Evolutionary conservation across 2,888 invertebrate species (phyloP).

Genomic region (Volucella zonaria): DNA sequence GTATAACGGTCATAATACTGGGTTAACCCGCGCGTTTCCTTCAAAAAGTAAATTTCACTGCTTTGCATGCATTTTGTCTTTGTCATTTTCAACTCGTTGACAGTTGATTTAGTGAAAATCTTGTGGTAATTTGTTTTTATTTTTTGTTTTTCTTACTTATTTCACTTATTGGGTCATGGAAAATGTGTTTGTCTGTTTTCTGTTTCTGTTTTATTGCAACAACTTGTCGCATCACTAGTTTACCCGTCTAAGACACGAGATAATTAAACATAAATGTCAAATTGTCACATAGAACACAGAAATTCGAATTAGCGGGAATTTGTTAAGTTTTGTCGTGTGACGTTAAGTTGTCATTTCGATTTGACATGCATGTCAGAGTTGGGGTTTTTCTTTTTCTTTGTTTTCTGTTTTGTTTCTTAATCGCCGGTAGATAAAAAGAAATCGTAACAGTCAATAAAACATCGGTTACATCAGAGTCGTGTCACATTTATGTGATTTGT

Average conservation of each 20-base stretch:
- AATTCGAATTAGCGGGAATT: constrained; percentile 14
- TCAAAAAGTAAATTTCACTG: background rate
- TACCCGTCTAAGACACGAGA: background rate
- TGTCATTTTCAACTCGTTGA: constrained; percentile 28
- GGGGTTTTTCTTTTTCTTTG: background rate
- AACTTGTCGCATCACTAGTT: constrained; percentile 10
- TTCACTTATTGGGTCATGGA: constrained; percentile 38
- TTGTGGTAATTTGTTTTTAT: constrained; percentile 15
- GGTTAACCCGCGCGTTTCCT: background rate
- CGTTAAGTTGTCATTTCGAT: constrained; percentile 26
- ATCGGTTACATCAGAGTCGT: constrained; percentile 47
- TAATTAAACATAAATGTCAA: constrained; percentile 10
- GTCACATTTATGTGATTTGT: constrained; percentile 40
- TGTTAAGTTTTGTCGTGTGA: constrained; percentile 20
- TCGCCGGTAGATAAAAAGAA: constrained; percentile 46
- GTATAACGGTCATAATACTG: constrained; percentile 36
- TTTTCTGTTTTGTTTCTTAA: constrained; percentile 13
- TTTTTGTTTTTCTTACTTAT: background rate
- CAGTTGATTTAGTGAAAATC: constrained; percentile 37
- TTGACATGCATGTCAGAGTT: constrained; percentile 20
- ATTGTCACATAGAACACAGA: constrained; percentile 24
- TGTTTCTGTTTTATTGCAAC: background rate
- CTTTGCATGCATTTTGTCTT: constrained; percentile 1
- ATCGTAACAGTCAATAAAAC: constrained; percentile 1
- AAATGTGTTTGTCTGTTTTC: constrained; percentile 19